Evolutionary conservation across 2,888 invertebrate species (phyloP), one percentile per base, ranked within the genome.

Genomic region (Panopea generosa): DNA sequence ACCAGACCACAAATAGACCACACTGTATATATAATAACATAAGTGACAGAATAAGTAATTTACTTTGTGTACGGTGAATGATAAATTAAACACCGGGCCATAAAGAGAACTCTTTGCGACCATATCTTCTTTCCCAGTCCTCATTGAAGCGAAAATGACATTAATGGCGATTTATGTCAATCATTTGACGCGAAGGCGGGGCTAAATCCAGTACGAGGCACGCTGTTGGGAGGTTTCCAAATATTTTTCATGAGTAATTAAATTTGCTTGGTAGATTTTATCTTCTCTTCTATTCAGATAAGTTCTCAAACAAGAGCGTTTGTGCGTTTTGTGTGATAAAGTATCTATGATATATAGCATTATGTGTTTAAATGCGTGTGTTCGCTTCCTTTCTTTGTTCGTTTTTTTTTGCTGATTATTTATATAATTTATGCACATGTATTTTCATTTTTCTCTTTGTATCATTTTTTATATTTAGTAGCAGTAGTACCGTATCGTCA

Each of bases 11-110:
- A 43, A 27, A 9, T 4, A 61, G 79, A 79, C 79, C 79, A 79
- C 79, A 79, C 79, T 62, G 75, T 60, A 71, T 75, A 76, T 62
- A 70, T 40, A 61, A 66, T 67, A 70, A 62, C 70, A 68, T 75
- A 66, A 65, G 38, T 72, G 72, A 79, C 72, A 72, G 65, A 69
- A 65, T 65, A 68, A 68, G 79, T 72, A 75, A 75, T 68, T 79
- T 79, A 79, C 79, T 71, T 79, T 75, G 75, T 79, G 72, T 72
- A 68, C 65, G 59, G 53, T 45, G 71, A 71, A 79, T 79, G 79
- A 79, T 79, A 79, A 79, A 79, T 79, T 79, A 79, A 79, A 75
- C 70, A 71, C 62, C 22, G 65, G 61, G 72, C 71, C 61, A 68
- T 79, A 79, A 61, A 63, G 53, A 52, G 57, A 29, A 62, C 50